Evolutionary conservation across 2,888 invertebrate genomes (phyloP), one percentile per base, ranked within the genome.

Genomic region (Conistra vaccinii): DNA sequence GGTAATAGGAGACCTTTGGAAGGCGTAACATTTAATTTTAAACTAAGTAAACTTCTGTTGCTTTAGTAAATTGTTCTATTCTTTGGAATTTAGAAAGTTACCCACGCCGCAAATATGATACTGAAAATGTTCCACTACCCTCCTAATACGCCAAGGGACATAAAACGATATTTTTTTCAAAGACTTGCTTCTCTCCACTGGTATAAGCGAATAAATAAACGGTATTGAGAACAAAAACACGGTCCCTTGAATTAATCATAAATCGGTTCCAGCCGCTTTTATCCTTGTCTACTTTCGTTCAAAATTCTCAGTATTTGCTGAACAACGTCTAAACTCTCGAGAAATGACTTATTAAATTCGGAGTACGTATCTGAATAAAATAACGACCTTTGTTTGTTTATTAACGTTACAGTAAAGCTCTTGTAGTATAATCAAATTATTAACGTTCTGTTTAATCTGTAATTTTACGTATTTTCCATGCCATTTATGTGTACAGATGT

Each of bases 211-310:
- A 73, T 76, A 55, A 73, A 62, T 67, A 60, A 81, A 65, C 42
- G 29, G n/a, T 70, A 57, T 73, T 63, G 53, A 67, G 12, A 76
- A 76, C 35, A 76, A 55, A 51, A 53, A 29, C 55, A 60, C 9
- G 55, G 91, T 90, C 3, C 88, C 79, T 3, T 67, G 63, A 73
- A 67, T 51, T 14, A 57, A 26, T 60, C 26, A 71, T 55, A 69
- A 71, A 53, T 58, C 29, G 32, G 61, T 48, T 45, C 32, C 65
- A 70, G 17, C 5, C 51, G 32, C 60, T 70, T 70, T 75, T 65
- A 70, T 70, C 39, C 2, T 55, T 55, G 32, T 57, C 17, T n/a
- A 53, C 35, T 60, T 68, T 73, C 62, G 70, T 76, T 72, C 26
- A 32, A 69, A 68, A 78, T 77, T 76, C 63, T 63, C 20, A 45